Evolutionary conservation across 2,113 vertebrate genomes (phyloP).

Genomic region (Micromys minutus): DNA sequence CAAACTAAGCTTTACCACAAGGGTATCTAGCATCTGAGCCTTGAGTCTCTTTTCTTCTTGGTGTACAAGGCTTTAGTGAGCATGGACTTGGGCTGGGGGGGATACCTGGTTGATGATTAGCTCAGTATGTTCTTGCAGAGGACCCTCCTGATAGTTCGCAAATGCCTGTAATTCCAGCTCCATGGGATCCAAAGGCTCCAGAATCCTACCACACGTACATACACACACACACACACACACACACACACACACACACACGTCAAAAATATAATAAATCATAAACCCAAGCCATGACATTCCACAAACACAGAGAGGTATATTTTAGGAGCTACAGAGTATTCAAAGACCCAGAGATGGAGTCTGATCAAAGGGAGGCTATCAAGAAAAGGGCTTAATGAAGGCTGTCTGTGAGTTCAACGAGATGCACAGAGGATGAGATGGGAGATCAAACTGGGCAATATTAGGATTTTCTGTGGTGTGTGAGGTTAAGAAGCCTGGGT

Average conservation of each 20-base stretch:
- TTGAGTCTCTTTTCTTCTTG: background rate
- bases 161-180: background rate
- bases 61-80: background rate
- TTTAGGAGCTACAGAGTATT: background rate
- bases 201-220: background rate
- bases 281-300: background rate
- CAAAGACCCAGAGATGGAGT: background rate
- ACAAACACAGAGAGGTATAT: background rate
- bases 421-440: background rate
- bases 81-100: background rate
- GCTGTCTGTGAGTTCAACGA: background rate
- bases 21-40: background rate
- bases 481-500: background rate
- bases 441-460: background rate
- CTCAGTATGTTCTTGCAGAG: background rate
- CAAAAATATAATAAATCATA: background rate
- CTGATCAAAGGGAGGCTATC: background rate
- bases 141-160: background rate
- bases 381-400: background rate
- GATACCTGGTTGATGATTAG: background rate
- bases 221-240: background rate
- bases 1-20: conserved; percentile 6
- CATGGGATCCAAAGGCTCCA: background rate
- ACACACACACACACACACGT: background rate
- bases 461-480: background rate